Base-by-base conservation (phyloP, 2,797 vertebrate species). In the Neopelma chrysocephalum region DNA sequence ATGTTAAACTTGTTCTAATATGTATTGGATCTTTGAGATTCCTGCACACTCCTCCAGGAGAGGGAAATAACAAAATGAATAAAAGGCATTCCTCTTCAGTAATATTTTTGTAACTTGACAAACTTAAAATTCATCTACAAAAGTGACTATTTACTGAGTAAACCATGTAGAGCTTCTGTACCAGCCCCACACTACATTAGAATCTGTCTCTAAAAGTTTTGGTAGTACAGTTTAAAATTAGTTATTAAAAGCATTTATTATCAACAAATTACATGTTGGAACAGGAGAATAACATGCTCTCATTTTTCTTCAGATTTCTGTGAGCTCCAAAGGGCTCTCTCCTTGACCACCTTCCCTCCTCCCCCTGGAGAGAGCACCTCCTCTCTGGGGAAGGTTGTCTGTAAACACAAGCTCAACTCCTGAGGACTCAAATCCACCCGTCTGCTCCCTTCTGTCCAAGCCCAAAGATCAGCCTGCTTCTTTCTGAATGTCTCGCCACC, bases 381-480 rank as follows among this genome's bases (percentile, higher is more conserved):
- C 57, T 91, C 25, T 65, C 82, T 2, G 1, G 14, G 19, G 66
- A 82, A 89, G 76, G 42, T 71, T 0, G 0, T 57, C 75, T 54
- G 71, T 47, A 91, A 92, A 77, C 58, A 60, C 45, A 51, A 77
- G 57, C 42, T 34, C 38, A 77, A 54, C 64, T 61, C 65, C 42
- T 23, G 43, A 68, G 85, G 92, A 82, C 82, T 96, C 78, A 89
- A 64, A 93, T 86, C 94, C 61, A 83, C 20, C 50, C 12, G 1
- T 92, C 58, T 72, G 87, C 68, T 94, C 68, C 87, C 40, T 88
- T 75, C 82, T 80, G 90, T 57, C 78, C 90, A 58, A 93, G 58
- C 54, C 58, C 69, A 71, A 77, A 92, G 93, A 92, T 94, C 89
- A 87, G 65, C 38, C 62, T 91, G 50, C 76, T 80, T 82, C 71